A percentile compares a stretch with the other conserved stretches of the same genome.
phyloP scores from a whole-genome alignment of 2,797 vertebrate species.

The Streptopelia turtur region DNA sequence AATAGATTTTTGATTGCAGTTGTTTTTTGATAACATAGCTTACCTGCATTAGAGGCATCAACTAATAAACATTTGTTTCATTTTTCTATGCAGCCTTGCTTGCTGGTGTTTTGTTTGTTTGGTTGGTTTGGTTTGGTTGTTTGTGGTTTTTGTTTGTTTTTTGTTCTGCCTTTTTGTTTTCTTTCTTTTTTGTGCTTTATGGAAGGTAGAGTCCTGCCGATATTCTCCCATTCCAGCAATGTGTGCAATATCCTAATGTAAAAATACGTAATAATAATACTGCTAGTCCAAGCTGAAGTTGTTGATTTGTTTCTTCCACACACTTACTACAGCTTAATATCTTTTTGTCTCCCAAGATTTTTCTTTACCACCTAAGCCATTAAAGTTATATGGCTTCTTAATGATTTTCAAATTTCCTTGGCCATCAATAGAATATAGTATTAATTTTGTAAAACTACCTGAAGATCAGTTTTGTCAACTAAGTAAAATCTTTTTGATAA shows the following conservation, averaged over 20 bases:
- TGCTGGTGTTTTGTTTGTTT: not conserved
- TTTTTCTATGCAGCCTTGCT: not conserved
- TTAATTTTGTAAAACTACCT: not conserved
- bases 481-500: not conserved
- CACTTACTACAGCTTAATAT: not conserved
- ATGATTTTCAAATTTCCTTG: not conserved
- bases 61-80: not conserved
- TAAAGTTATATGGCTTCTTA: not conserved
- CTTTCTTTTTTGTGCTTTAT: not conserved
- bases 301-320: not conserved
- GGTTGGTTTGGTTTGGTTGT: too few relatives aligned
- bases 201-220: not conserved
- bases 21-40: not conserved
- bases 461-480: not conserved
- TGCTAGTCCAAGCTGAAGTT: not conserved
- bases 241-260: not conserved
- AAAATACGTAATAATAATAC: not conserved
- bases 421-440: not conserved
- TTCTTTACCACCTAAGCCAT: not conserved
- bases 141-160: too few relatives aligned
- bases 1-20: not conserved
- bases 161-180: not conserved
- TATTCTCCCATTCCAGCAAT: not conserved
- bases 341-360: not conserved
- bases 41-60: not conserved